Conservation (phyloP, 2,113 vertebrate genomes). For the Tilapia sparmanii region DNA sequence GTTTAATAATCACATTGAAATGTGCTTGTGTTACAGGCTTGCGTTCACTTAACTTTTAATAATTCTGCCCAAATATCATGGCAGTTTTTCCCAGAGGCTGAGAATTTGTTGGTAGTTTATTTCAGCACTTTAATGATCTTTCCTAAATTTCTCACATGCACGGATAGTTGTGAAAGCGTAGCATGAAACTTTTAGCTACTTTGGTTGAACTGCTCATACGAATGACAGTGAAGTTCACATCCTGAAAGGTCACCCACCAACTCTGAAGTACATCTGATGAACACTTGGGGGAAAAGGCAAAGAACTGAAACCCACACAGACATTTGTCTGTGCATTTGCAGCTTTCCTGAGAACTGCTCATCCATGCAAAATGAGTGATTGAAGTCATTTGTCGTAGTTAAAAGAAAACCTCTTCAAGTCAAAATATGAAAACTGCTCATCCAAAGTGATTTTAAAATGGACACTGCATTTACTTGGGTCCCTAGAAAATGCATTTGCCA, state of each 20-base stretch:
- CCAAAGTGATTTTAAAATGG: neutral
- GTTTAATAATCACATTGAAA: neutral
- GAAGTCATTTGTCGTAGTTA: neutral
- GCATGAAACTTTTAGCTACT: neutral
- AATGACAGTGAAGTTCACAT: neutral
- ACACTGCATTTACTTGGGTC: neutral
- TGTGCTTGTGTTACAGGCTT: neutral
- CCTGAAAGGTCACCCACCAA: neutral
- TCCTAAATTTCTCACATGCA: neutral
- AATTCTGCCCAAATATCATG: neutral
- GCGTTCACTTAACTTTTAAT: neutral
- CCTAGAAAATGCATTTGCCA: neutral
- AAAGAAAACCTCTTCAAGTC: neutral
- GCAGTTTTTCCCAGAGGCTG: neutral
- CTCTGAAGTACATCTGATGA: neutral
- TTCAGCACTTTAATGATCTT: neutral
- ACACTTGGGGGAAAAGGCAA: neutral
- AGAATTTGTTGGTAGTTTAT: neutral
- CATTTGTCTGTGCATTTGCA: neutral
- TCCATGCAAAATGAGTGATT: neutral
- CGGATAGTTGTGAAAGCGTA: neutral
- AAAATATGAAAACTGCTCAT: neutral
- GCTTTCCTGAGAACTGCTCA: neutral
- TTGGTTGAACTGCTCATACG: neutral
- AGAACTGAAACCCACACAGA: neutral